Base-by-base conservation (phyloP, 2,113 vertebrate species). In the Albula goreensis region DNA sequence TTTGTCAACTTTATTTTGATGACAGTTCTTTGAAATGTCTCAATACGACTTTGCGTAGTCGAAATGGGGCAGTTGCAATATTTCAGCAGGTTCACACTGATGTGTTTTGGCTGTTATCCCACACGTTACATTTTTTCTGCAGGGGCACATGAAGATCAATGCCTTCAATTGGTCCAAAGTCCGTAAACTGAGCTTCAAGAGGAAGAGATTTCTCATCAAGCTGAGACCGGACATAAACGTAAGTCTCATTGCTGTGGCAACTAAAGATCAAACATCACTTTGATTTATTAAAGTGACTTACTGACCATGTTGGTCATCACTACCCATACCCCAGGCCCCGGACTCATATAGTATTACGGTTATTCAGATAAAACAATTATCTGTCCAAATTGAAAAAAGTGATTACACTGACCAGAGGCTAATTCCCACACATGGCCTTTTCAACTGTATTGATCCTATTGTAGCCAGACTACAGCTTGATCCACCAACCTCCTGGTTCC, bases 161-260 rank as follows among this genome's bases (percentile, higher is more conserved):
- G 96, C 96, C 90, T 99, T 99, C 93, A 99, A 98, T 92, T 99
- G 99, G 98, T 97, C 98, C 81, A 99, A 98, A 93, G 96, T 99
- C 86, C 97, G 98, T 81, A 99, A 99, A 92, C 94, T 99, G 94
- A 99, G 99, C 93, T 99, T 99, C 95, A 99, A 99, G 95, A 96
- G 99, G 88, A 99, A 99, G 86, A 96, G 97, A 53, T 99, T 99
- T 92, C 98, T 99, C 81, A 97, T 99, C 92, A 99, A 99, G 87
- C 95, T 99, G 17, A 96, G 97, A 31, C 97, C 97, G 0, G 98
- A 99, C 89, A 94, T 96, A 41, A 99, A 98, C 48, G 99, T 99
- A 95, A 97, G 98, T 95, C 56, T 4, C 5, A 4, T 53, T n/a
- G 25, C 78, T 52, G 83, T n/a, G 2, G 15, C 53, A 17, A 49